These are phyloP conservation scores for Mactromeris polynyma DNA, from an alignment of 2,888 invertebrate species.

Conservation along the genomic window DNA sequence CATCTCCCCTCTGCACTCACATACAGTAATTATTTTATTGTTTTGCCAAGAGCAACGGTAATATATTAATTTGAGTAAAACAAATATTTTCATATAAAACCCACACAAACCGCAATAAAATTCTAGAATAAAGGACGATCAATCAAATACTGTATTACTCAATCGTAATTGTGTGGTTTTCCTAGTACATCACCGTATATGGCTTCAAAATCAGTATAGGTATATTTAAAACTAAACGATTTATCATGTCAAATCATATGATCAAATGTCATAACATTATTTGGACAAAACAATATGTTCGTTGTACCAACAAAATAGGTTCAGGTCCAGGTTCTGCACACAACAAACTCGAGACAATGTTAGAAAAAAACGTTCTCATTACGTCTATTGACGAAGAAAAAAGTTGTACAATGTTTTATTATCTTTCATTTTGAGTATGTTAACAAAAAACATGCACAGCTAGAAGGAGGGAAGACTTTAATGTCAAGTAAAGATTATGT, in stretches of 20 bases:
- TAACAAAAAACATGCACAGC: neutral
- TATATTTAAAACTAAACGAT: neutral
- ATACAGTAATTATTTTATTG: too few species aligned
- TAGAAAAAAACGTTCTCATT: neutral
- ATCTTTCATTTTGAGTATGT: neutral
- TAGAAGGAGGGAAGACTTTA: neutral
- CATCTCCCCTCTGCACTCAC: too few species aligned
- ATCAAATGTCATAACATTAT: slow-evolving; percentile 3
- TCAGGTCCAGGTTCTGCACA: neutral
- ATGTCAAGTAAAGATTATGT: neutral
- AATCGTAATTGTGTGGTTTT: neutral
- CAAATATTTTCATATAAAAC: neutral
- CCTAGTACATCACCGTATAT: neutral
- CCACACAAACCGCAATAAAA: neutral
- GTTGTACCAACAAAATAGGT: neutral
- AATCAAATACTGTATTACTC: neutral
- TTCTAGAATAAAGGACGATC: neutral
- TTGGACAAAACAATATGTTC: neutral
- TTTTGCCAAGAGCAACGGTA: too few species aligned
- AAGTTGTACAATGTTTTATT: neutral
- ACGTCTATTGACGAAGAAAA: neutral
- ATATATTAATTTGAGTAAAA: too few species aligned
- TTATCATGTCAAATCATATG: neutral
- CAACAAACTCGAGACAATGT: neutral
- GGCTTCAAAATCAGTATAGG: neutral